Percentiles rank a stretch among this genome's conserved stretches.
Conservation (phyloP, 2,797 vertebrate species). For the Babyrousa celebensis region DNA sequence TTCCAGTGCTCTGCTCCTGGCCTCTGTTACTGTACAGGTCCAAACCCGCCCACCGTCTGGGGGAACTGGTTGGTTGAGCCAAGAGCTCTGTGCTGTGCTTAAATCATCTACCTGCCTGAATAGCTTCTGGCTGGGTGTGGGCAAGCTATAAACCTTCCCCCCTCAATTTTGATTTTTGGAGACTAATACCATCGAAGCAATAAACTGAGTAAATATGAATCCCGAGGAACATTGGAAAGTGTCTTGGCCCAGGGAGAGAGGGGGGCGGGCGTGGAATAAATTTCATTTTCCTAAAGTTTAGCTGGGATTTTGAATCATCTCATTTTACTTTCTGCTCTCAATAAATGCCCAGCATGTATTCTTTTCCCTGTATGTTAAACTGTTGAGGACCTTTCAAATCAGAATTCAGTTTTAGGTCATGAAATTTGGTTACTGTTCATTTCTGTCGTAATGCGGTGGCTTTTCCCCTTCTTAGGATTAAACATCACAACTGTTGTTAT, state of each 20-base stretch:
- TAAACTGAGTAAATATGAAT: conserved; percentile 2
- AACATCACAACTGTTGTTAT: conserved; percentile 89
- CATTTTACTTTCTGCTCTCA: not conserved
- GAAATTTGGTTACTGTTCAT: not conserved
- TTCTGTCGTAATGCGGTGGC: conserved; percentile 30
- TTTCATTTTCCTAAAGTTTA: conserved; percentile 27
- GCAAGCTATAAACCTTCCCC: not conserved
- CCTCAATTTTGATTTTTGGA: not conserved
- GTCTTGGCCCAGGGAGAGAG: not conserved
- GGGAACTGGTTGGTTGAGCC: not conserved
- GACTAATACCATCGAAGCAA: not conserved
- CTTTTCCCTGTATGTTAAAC: not conserved
- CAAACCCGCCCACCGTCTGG: not conserved
- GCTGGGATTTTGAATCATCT: conserved; percentile 11
- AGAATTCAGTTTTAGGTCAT: not conserved
- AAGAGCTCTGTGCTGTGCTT: not conserved
- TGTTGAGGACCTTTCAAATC: conserved; percentile 40
- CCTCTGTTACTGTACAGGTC: not conserved
- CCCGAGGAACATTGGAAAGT: not conserved
- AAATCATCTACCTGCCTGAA: not conserved
- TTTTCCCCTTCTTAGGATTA: conserved; percentile 85
- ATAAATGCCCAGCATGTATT: conserved; percentile 20
- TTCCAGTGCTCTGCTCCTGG: not conserved
- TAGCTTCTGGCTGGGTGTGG: not conserved
- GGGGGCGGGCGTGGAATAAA: no score